Conservation (phyloP, 2,797 vertebrate genomes). For the Gymnocypris eckloni region DNA sequence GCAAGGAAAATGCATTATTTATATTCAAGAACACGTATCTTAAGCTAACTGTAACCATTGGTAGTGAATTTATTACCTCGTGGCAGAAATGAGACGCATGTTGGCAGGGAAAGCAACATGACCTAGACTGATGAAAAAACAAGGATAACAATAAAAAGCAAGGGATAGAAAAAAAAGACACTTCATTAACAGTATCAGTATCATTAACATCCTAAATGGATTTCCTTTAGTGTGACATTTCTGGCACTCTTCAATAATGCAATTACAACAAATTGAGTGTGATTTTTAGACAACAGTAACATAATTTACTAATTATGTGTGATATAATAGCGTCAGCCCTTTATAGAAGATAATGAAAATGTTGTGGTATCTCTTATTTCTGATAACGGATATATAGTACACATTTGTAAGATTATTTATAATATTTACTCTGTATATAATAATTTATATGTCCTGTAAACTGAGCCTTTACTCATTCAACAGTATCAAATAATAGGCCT, state of each 20-base stretch:
- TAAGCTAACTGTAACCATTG: neutral
- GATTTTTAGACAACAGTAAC: neutral
- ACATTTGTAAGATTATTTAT: neutral
- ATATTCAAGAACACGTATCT: neutral
- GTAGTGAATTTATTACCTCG: neutral
- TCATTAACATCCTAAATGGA: neutral
- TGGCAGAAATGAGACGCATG: neutral
- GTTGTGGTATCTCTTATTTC: neutral
- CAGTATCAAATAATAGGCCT: neutral
- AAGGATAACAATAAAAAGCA: neutral
- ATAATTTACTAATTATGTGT: neutral
- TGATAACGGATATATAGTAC: neutral
- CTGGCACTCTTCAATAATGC: neutral
- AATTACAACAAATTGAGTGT: neutral
- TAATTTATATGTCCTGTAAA: neutral
- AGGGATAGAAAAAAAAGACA: neutral
- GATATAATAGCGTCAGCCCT: neutral
- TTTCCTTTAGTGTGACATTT: neutral
- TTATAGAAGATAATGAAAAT: neutral
- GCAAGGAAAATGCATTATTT: neutral
- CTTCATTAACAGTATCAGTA: neutral
- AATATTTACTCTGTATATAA: neutral
- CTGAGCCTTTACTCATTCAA: neutral
- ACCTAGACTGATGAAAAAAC: neutral
- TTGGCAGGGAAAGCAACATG: neutral